phyloP scores from a whole-genome alignment of 2,888 invertebrate species.

The Tinea semifulvella region DNA sequence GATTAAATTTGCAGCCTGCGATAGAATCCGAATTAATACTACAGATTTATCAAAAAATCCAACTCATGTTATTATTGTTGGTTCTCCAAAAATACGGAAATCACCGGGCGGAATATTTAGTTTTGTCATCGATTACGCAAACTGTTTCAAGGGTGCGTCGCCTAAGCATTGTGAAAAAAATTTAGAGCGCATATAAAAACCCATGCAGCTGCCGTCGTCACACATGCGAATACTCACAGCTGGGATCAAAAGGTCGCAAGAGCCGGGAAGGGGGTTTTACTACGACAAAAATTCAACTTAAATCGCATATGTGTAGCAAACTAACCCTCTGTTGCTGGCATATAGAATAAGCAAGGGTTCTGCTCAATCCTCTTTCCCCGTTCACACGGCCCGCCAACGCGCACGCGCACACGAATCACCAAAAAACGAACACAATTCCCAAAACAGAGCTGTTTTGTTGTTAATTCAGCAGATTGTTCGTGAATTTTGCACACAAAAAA shows the following conservation, averaged over 20 bases:
- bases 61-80: conserved; percentile 21
- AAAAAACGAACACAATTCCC: conserved; percentile 57
- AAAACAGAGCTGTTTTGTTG: conserved; percentile 61
- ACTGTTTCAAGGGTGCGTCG: conserved; percentile 66
- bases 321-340: conserved; percentile 22
- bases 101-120: conserved; percentile 67
- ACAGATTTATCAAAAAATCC: conserved; percentile 15
- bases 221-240: conserved; percentile 51
- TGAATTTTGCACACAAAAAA: conserved; percentile 60
- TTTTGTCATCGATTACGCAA: conserved; percentile 68
- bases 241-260: conserved; percentile 35
- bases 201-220: conserved; percentile 61
- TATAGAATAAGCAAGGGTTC: conserved; percentile 50
- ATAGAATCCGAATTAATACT: background rate
- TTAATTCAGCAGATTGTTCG: conserved; percentile 65
- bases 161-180: conserved; percentile 61
- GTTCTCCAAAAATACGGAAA: conserved; percentile 63
- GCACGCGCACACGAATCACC: conserved; percentile 62
- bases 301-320: background rate
- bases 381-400: conserved; percentile 63
- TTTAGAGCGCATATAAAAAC: conserved; percentile 64
- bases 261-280: conserved; percentile 17
- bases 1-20: conserved; percentile 5
- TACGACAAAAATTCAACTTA: background rate
- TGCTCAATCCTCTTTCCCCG: conserved; percentile 41